Percentiles rank a stretch among this genome's conserved stretches.
These are phyloP conservation scores for Lepidostoma basale DNA, from an alignment of 1,140 invertebrate species.

Conservation along the genomic window DNA sequence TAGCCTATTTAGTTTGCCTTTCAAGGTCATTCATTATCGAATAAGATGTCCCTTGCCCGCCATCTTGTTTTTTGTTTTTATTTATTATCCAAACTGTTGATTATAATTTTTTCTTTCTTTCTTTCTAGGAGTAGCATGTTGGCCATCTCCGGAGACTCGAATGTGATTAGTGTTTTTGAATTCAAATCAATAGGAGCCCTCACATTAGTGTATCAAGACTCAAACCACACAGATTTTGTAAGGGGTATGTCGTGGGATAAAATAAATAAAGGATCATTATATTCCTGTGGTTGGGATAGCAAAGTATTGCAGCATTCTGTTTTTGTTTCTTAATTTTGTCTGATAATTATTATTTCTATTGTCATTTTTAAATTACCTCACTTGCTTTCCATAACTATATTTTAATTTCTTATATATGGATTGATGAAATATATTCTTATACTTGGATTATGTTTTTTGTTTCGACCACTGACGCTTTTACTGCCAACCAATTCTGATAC, in stretches of 20 bases:
- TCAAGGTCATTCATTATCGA: too few species aligned
- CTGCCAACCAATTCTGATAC: too few species aligned
- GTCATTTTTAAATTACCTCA: too few species aligned
- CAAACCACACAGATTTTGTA: conserved; percentile 52
- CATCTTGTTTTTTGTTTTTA: too few species aligned
- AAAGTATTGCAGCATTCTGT: conserved; percentile 49
- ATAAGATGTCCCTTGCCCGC: too few species aligned
- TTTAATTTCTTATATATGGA: too few species aligned
- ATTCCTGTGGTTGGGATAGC: conserved; percentile 56
- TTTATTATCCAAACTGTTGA: not conserved
- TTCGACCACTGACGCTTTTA: too few species aligned
- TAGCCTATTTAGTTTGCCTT: too few species aligned
- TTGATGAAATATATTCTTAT: too few species aligned
- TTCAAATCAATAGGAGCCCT: conserved; percentile 45
- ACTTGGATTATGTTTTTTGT: too few species aligned
- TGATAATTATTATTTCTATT: too few species aligned
- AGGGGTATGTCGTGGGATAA: conserved; percentile 54
- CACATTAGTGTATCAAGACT: conserved; percentile 52
- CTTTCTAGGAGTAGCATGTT: conserved; percentile 51
- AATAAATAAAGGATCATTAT: conserved; percentile 48
- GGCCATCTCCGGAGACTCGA: conserved; percentile 58
- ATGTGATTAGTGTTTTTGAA: conserved; percentile 53
- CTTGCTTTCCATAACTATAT: too few species aligned
- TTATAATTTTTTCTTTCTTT: conserved; percentile 26
- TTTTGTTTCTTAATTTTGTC: not conserved